Evolutionary conservation across 2,113 vertebrate species (phyloP).

Genomic region (Myotis davidii): DNA sequence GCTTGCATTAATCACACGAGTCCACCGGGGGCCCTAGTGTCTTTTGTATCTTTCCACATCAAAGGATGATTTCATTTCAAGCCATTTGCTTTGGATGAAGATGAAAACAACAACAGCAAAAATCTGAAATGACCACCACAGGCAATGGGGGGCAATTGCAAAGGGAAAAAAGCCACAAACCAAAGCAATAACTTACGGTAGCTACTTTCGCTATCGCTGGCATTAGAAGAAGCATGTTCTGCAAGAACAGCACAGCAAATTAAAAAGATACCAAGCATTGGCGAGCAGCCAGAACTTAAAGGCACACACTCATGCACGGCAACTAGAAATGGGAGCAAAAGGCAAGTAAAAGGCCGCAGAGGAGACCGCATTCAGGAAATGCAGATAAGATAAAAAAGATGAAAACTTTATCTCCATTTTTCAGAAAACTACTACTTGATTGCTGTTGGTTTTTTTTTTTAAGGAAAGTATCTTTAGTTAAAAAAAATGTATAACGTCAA

Average conservation of each 20-base stretch:
- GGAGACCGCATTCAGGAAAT: slow-evolving; percentile 61
- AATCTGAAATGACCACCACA: slow-evolving; percentile 69
- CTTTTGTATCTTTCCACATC: slow-evolving; percentile 59
- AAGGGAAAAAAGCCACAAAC: slow-evolving; percentile 85
- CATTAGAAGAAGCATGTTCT: slow-evolving; percentile 91
- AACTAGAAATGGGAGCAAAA: slow-evolving; percentile 72
- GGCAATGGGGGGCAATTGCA: slow-evolving; percentile 75
- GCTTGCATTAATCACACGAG: not conserved
- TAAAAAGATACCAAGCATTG: slow-evolving; percentile 87
- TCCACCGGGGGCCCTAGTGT: not conserved
- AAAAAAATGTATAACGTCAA: not conserved
- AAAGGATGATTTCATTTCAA: slow-evolving; percentile 80
- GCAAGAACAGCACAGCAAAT: slow-evolving; percentile 92
- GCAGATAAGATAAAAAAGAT: slow-evolving; percentile 72
- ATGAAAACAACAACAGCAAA: slow-evolving; percentile 79
- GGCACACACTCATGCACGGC: slow-evolving; percentile 83
- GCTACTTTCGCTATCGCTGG: slow-evolving; percentile 92
- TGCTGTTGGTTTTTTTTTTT: slow-evolving; percentile 16
- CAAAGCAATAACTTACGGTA: slow-evolving; percentile 90
- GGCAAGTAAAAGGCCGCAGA: slow-evolving; percentile 69
- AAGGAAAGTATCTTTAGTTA: slow-evolving; percentile 39
- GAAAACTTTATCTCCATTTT: slow-evolving; percentile 83
- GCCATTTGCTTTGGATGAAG: slow-evolving; percentile 84
- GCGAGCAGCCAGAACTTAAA: slow-evolving; percentile 83
- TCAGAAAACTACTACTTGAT: not conserved